Base-by-base conservation (phyloP, 2,888 invertebrate genomes). In the Melipona bicolor region DNA sequence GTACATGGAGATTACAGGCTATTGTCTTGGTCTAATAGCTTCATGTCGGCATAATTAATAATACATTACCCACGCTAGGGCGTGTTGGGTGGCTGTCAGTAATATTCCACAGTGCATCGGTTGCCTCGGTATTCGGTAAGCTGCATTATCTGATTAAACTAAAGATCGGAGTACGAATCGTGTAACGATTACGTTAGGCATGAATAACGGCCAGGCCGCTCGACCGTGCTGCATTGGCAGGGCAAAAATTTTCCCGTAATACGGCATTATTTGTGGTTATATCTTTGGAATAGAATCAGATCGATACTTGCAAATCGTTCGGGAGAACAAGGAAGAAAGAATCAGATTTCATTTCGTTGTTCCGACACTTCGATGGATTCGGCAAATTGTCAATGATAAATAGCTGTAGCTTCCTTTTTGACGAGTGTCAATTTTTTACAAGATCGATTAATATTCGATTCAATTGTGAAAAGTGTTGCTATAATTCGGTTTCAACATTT, bases 11-110 rank as follows among this genome's bases (percentile, higher is more conserved):
- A 87, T 88, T 88, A 87, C 64, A 62, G 43, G 73, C 83, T 78
- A 90, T 90, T 90, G 89, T 90, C 84, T 85, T 81, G 84, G 62
- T 65, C 79, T 88, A 89, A 89, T 90, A 85, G 88, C 77, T 81
- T 72, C 81, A 81, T 85, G 86, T 80, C 77, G 84, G 79, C 83
- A 85, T 88, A 90, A 90, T 89, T 90, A 89, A 90, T 90, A 90
- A 89, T 86, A 85, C 89, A 84, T 89, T 85, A 86, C 68, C 81
- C 67, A 75, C 75, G 77, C 78, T 54, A 77, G 79, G 75, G 73
- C 80, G 72, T 71, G 73, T 79, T 79, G 69, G 79, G 56, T 81
- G 54, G 73, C 77, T 86, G 86, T 87, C 85, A 79, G 68, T 78
- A 69, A 85, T 83, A 80, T 87, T 85, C 86, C 86, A 86, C 69